Base-by-base conservation (phyloP, 2,113 vertebrate species). In the Leptobrachium leishanense region DNA sequence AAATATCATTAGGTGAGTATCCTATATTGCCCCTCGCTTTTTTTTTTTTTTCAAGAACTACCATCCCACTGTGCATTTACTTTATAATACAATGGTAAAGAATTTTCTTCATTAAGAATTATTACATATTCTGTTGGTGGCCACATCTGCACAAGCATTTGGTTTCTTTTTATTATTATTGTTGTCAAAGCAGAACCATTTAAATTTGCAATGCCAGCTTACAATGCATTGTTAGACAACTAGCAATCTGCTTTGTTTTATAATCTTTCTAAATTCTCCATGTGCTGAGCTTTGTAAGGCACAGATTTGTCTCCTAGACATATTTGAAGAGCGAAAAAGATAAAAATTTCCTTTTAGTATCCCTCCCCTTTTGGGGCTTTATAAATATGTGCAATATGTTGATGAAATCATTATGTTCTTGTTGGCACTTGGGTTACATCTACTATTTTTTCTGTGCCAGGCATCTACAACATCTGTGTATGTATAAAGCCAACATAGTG, bases 321-420 rank as follows among this genome's bases (percentile, higher is more conserved):
- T 44, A 40, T 62, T 9, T 69, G n/a, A 77, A 64, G 11, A 31
- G 20, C 1, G 54, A 9, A 43, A 64, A 69, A 72, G 43, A 42
- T 5, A 13, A 31, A 31, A 0, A 59, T n/a, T 59, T 72, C 10
- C 20, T 20, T 41, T 59, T 76, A 68, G 12, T n/a, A 69, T n/a
- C 12, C 55, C 15, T 40, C 63, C 67, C 41, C 55, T 77, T 62
- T 71, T 77, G 68, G 42, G 55, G 10, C 76, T 77, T 70, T 54
- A 77, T 77, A 77, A 70, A 77, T 54, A 77, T 63, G 76, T 77
- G 59, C 68, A 77, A 77, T 77, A 77, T 70, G 76, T 63, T 77
- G 55, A 62, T 77, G 76, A 70, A 77, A 63, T 66, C 55, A 15
- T 53, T 62, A 50, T 71, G 67, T 63, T 40, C 68, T 77, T 77